Percentiles rank a stretch among this genome's conserved stretches.
These are phyloP conservation scores for Spodoptera picta DNA, from an alignment of 2,888 invertebrate genomes.

Conservation along the genomic window DNA sequence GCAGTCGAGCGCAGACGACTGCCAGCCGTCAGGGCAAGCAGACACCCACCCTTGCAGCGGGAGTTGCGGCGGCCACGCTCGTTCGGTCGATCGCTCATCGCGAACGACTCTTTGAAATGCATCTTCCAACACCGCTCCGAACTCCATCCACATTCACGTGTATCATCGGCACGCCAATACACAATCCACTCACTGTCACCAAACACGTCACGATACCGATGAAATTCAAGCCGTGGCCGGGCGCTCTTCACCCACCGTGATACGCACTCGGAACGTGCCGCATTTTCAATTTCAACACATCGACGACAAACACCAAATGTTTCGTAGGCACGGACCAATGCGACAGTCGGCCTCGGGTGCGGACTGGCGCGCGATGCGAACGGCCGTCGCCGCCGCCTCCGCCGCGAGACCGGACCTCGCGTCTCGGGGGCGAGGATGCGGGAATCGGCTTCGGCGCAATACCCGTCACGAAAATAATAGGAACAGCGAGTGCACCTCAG, in stretches of 20 bases:
- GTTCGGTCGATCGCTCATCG: constrained; percentile 88
- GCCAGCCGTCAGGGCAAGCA: constrained; percentile 66
- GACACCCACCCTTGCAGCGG: constrained; percentile 87
- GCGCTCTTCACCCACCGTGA: constrained; percentile 72
- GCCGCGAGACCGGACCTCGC: constrained; percentile 87
- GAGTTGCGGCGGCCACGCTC: constrained; percentile 88
- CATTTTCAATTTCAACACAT: constrained; percentile 81
- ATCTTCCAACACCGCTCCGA: constrained; percentile 85
- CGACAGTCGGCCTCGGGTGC: constrained; percentile 86
- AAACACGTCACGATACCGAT: constrained; percentile 73
- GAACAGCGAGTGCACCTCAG: constrained; percentile 88
- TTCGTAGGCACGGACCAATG: constrained; percentile 82
- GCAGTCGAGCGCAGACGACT: constrained; percentile 66
- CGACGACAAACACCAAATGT: constrained; percentile 74
- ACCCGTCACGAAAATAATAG: constrained; percentile 89
- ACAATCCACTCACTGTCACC: constrained; percentile 83
- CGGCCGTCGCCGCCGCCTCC: constrained; percentile 86
- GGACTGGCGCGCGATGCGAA: constrained; percentile 86
- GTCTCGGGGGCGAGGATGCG: constrained; percentile 88
- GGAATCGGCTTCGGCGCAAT: constrained; percentile 89
- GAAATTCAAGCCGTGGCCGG: constrained; percentile 61
- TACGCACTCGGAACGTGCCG: constrained; percentile 76
- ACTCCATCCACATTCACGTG: constrained; percentile 86
- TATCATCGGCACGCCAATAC: constrained; percentile 83
- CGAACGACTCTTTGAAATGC: constrained; percentile 89